phyloP scores from a whole-genome alignment of 2,113 vertebrate genomes.

The Gadus macrocephalus region DNA sequence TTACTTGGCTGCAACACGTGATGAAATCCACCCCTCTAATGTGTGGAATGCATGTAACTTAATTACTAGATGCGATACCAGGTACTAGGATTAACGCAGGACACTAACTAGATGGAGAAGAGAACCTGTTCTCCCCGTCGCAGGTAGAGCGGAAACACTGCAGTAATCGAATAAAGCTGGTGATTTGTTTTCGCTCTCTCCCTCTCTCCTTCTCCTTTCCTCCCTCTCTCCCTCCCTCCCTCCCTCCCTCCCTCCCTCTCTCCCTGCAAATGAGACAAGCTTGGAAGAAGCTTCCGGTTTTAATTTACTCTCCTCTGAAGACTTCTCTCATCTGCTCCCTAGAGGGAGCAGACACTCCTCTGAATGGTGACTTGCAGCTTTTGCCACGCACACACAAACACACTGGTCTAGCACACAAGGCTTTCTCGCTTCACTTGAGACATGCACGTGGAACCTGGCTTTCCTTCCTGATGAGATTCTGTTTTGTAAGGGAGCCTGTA shows the following conservation, averaged over 20 bases:
- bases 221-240: not conserved
- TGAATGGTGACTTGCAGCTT: not conserved
- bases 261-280: not conserved
- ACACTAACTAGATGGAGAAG: no score
- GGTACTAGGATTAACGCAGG: no score
- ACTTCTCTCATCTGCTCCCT: not conserved
- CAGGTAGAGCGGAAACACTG: no score
- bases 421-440: not conserved
- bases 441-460: not conserved
- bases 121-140: no score
- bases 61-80: no score
- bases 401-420: not conserved
- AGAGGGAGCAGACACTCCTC: not conserved
- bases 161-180: no score
- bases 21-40: no score
- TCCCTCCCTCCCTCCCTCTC: not conserved
- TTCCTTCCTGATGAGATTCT: not conserved
- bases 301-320: not conserved
- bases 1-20: no score
- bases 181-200: not conserved
- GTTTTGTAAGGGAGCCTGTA: not conserved
- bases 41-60: no score
- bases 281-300: not conserved
- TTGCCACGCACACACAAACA: not conserved
- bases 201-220: not conserved